Base-by-base conservation (phyloP, 2,113 vertebrate genomes). In the Gallinago paraguaiae region DNA sequence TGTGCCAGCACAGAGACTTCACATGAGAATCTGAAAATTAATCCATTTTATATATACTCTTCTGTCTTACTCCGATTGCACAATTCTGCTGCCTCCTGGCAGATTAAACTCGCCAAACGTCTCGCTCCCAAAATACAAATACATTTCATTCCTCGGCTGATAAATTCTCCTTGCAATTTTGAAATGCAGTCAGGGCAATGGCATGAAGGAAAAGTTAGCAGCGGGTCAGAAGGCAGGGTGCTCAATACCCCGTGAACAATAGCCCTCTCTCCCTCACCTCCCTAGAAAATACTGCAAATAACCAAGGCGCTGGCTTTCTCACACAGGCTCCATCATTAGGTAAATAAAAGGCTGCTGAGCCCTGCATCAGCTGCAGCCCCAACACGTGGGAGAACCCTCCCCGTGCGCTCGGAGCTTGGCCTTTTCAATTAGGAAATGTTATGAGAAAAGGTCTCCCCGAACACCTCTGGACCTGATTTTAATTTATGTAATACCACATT, bases 401-500 rank as follows among this genome's bases (percentile, higher is more conserved):
- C 88, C 5, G 6, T 82, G 82, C 0, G 15, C 97, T 88, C 96
- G 9, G 77, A 96, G 80, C 76, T 89, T 81, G 75, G 86, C 92
- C 96, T 97, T 97, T 98, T 97, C 97, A 86, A 97, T 98, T 97
- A 96, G 94, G 90, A 91, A 93, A 96, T 54, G 88, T 97, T 97
- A 97, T 94, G 96, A 97, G 97, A 92, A 94, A 97, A 96, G 90
- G 92, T 97, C 95, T 97, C 96, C 93, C 61, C 95, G 72, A 98
- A 97, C 94, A 96, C 96, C 77, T 93, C 94, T 94, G 97, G 95
- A 97, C 97, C 97, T 98, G 98, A 98, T 96, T 98, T 97, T 98
- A 97, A 98, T 98, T 98, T 98, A 98, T 96, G 97, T 97, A 98
- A 98, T 97, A 98, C 97, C 97, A 97, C 97, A 98, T 98, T 98